Base-by-base conservation (phyloP, 2,888 invertebrate species). In the Hipparchia semele region DNA sequence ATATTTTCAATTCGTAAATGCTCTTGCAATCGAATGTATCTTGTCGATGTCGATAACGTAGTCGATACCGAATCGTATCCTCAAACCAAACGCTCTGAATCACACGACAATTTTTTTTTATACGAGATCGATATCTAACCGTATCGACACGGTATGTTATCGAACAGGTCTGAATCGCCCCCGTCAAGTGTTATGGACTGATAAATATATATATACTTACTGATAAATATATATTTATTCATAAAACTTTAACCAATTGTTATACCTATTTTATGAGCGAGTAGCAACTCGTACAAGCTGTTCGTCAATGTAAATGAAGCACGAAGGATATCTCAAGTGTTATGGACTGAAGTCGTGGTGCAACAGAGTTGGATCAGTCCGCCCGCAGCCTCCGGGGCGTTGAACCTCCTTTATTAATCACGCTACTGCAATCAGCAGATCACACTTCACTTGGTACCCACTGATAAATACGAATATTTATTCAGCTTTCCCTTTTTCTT, bases 111-210 rank as follows among this genome's bases (percentile, higher is more conserved):
- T n/a, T n/a, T n/a, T n/a, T n/a, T n/a, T n/a, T n/a, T n/a, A n/a
- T n/a, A n/a, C n/a, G n/a, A n/a, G n/a, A n/a, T n/a, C n/a, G n/a
- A n/a, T n/a, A n/a, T n/a, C n/a, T n/a, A n/a, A n/a, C n/a, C n/a
- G n/a, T n/a, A n/a, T n/a, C n/a, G n/a, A n/a, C n/a, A n/a, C n/a
- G n/a, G n/a, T n/a, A n/a, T n/a, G n/a, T n/a, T n/a, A n/a, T n/a
- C n/a, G n/a, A n/a, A n/a, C n/a, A n/a, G n/a, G n/a, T n/a, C n/a
- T n/a, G n/a, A n/a, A n/a, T n/a, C n/a, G n/a, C n/a, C n/a, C n/a
- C n/a, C n/a, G 89, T 90, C 87, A 84, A 89, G 87, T 86, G 86
- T 88, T 87, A 90, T 90, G 86, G 84, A 90, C 88, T 84, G 89
- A 70, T 60, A 68, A 54, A 60, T 23, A 23, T 23, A 23, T 23